Evolutionary conservation across 2,797 vertebrate species (phyloP), one percentile per base, ranked within the genome.

Genomic region (Cirrhinus molitorella): DNA sequence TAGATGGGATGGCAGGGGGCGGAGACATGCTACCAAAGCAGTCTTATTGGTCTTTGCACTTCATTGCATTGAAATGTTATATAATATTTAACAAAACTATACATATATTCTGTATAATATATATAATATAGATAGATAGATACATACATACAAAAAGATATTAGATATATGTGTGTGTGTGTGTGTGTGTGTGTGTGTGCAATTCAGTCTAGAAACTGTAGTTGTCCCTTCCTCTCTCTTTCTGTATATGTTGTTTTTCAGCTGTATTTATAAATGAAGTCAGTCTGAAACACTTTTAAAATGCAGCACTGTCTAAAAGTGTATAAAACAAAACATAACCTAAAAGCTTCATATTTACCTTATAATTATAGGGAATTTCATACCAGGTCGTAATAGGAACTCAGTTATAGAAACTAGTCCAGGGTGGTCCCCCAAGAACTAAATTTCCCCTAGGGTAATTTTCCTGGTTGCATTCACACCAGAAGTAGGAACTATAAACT

Each of bases 231-330:
- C 31, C 51, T 57, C 6, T 43, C 17, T 40, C 47, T 74, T 40
- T 57, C 31, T 74, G 11, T 74, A 55, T 57, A 53, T 55, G 31
- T 57, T 16, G 71, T 31, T 53, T 57, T 74, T 57, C 10, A 55
- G 13, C 3, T 57, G 31, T 55, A 34, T 74, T 74, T 57, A 57
- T n/a, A 34, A 74, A 55, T 74, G 11, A 28, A 53, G 49, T 31
- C 63, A 34, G 63, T 68, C 37, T 43, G 66, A 68, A 68, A 68
- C 0, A 3, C 28, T 65, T 65, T 65, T 31, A 21, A 65, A 61
- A 65, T 31, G 63, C 1, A 16, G 28, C 61, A 63, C 61, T 63
- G 55, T 51, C 49, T 51, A 51, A 51, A 51, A 51, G n/a, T 59
- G 55, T 59, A n/a, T 4, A 57, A 57, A 57, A 59, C 23, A 59